phyloP scores from a whole-genome alignment of 1,140 invertebrate genomes.

The Centruroides sculpturatus region DNA sequence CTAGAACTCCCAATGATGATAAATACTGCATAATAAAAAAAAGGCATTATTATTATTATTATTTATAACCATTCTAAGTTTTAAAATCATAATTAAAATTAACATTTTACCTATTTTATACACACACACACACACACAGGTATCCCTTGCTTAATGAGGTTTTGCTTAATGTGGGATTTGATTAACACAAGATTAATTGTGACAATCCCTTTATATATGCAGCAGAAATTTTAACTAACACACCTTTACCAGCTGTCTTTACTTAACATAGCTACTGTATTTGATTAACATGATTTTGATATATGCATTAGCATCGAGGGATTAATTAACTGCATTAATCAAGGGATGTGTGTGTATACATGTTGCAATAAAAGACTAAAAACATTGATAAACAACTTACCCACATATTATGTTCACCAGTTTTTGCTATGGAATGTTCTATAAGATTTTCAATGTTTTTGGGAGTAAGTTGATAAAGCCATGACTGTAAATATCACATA shows the following conservation, averaged over 20 bases:
- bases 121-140: too few species aligned
- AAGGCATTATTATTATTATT: background rate
- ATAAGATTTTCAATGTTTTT: slow-evolving; percentile 34
- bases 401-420: slow-evolving; percentile 38
- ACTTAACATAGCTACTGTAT: too few species aligned
- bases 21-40: slow-evolving; percentile 32
- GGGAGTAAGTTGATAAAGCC: slow-evolving; percentile 28
- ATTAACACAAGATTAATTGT: too few species aligned
- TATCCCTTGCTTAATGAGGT: too few species aligned
- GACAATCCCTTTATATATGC: too few species aligned
- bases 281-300: too few species aligned
- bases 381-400: background rate
- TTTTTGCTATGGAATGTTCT: slow-evolving; percentile 41
- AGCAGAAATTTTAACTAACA: too few species aligned
- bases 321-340: too few species aligned
- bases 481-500: slow-evolving; percentile 22
- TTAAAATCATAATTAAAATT: background rate
- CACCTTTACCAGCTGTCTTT: too few species aligned
- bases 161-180: too few species aligned
- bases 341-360: too few species aligned
- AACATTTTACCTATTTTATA: background rate
- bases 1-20: slow-evolving; percentile 46
- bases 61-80: background rate
- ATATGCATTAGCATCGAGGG: too few species aligned
- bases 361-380: background rate